phyloP scores from a whole-genome alignment of 2,113 vertebrate genomes.

The Struthidea cinerea region DNA sequence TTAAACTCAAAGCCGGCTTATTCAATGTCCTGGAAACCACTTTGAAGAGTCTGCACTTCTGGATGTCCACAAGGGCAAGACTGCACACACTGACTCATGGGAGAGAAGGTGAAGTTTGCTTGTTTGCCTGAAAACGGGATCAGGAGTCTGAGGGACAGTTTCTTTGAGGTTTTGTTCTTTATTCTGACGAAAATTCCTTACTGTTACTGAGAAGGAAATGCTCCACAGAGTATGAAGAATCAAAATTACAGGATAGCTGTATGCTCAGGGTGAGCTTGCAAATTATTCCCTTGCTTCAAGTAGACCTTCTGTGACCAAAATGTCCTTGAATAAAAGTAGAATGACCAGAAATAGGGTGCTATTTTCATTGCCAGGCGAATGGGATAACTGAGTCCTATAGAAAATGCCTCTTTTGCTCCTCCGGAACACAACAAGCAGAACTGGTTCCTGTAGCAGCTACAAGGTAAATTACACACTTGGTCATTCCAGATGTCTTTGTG shows the following conservation, averaged over 20 bases:
- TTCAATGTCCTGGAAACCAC: background rate
- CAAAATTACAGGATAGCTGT: background rate
- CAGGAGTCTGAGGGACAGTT: background rate
- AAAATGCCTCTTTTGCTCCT: background rate
- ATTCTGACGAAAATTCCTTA: background rate
- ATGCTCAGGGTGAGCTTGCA: background rate
- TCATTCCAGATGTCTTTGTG: background rate
- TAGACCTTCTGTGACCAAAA: background rate
- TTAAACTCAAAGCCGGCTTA: background rate
- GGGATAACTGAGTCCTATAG: background rate
- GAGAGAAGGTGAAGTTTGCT: background rate
- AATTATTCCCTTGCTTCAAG: background rate
- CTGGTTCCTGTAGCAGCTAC: background rate
- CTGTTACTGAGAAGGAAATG: background rate
- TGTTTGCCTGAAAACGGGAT: background rate
- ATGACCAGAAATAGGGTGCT: background rate
- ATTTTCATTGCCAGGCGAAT: background rate
- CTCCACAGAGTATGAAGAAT: background rate
- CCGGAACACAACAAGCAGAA: background rate
- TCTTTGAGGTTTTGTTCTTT: background rate
- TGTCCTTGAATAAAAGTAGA: background rate
- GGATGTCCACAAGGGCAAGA: background rate
- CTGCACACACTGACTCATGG: background rate
- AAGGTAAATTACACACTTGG: slow-evolving; percentile 20
- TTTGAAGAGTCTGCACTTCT: background rate